phyloP scores from a whole-genome alignment of 2,888 invertebrate species.

The Danaus chrysippus region DNA sequence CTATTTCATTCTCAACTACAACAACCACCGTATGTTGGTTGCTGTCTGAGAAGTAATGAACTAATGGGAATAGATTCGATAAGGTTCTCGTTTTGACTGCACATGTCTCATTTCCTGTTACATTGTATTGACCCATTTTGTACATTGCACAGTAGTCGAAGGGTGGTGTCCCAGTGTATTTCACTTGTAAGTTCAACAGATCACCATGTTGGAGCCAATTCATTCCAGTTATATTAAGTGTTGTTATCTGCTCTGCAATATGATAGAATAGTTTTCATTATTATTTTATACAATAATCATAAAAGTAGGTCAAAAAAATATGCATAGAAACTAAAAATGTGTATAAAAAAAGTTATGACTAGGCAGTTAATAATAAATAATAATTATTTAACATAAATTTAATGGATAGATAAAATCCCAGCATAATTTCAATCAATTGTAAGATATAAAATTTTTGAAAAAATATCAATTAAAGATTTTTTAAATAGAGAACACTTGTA shows the following conservation, averaged over 20 bases:
- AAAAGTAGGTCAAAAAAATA: no score
- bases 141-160: constrained; percentile 85
- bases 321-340: no score
- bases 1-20: constrained; percentile 87
- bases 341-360: no score
- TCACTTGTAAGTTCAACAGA: constrained; percentile 83
- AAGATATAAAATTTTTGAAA: no score
- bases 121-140: constrained; percentile 81
- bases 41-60: constrained; percentile 84
- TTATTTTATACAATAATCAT: no score
- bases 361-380: no score
- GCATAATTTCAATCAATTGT: no score
- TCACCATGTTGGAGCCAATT: constrained; percentile 92
- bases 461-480: no score
- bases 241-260: constrained; percentile 83
- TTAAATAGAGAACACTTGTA: no score
- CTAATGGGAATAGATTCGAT: constrained; percentile 81
- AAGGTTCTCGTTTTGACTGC: constrained; percentile 49
- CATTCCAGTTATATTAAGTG: constrained; percentile 84
- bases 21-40: constrained; percentile 88
- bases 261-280: no score
- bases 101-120: constrained; percentile 89
- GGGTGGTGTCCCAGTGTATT: constrained; percentile 87
- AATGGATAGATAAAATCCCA: no score
- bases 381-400: no score